These are phyloP conservation scores for Phaetusa simplex DNA, from an alignment of 2,113 vertebrate genomes.

Conservation along the genomic window DNA sequence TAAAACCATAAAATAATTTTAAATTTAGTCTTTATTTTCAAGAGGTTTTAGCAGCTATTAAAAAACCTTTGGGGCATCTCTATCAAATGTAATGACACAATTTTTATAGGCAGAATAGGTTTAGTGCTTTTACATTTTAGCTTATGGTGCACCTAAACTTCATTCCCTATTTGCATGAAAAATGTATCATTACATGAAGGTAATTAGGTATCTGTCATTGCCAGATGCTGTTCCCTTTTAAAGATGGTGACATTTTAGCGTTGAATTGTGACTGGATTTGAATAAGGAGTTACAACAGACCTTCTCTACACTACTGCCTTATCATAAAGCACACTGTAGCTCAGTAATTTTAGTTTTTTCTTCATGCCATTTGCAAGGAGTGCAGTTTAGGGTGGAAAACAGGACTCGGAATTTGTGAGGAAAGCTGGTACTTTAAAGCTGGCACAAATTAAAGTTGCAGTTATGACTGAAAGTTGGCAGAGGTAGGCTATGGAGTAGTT, in stretches of 20 bases:
- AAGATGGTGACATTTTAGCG: conserved; percentile 24
- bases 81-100: not conserved
- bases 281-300: not conserved
- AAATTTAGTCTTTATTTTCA: not conserved
- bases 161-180: not conserved
- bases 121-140: not conserved
- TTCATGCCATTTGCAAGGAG: not conserved
- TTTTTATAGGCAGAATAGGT: not conserved
- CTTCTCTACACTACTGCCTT: not conserved
- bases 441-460: not conserved
- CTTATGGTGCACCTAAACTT: not conserved
- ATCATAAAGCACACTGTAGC: not conserved
- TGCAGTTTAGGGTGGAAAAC: not conserved
- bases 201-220: conserved; percentile 45
- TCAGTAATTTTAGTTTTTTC: not conserved
- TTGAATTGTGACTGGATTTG: conserved; percentile 12
- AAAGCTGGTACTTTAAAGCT: not conserved
- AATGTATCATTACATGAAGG: not conserved
- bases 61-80: not conserved
- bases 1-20: not conserved
- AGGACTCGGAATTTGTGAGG: not conserved
- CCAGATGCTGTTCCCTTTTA: conserved; percentile 14
- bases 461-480: not conserved
- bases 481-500: not conserved
- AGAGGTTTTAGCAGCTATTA: not conserved